Conservation (phyloP, 2,113 vertebrate species). For the Ceratotherium simum region DNA sequence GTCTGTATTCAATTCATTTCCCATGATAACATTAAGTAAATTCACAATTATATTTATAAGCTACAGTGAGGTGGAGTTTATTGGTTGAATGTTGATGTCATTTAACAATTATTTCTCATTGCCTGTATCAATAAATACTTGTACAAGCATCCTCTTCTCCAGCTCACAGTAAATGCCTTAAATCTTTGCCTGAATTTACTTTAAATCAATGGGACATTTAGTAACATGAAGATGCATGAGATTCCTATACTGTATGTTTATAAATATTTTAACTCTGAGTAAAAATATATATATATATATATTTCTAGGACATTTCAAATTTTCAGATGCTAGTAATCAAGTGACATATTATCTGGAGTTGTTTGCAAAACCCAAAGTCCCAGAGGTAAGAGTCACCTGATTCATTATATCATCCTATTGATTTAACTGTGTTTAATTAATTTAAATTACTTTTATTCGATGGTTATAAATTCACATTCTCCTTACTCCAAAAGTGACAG, state of each 20-base stretch:
- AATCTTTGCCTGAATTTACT: constrained; percentile 26
- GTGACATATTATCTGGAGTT: constrained; percentile 26
- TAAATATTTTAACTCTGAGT: not conserved
- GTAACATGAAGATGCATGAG: not conserved
- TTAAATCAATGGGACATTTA: constrained; percentile 40
- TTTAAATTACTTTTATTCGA: constrained; percentile 60
- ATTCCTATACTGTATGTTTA: not conserved
- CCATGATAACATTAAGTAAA: constrained; percentile 60
- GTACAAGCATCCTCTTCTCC: not conserved
- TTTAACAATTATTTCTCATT: constrained; percentile 40
- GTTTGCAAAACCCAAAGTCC: constrained; percentile 20
- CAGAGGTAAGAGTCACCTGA: not conserved
- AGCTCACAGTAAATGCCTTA: not conserved
- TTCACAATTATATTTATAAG: constrained; percentile 55
- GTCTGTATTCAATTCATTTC: constrained; percentile 60
- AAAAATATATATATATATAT: not conserved
- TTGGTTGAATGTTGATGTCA: constrained; percentile 40
- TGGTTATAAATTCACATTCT: constrained; percentile 46
- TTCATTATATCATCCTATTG: constrained; percentile 45
- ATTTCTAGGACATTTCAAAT: constrained; percentile 14
- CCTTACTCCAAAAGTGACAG: not conserved
- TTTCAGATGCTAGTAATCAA: constrained; percentile 40
- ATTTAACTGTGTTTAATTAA: constrained; percentile 47
- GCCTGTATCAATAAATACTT: not conserved
- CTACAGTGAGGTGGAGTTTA: not conserved